Evolutionary conservation across 2,113 vertebrate genomes (phyloP).

Genomic region (Numida meleagris): DNA sequence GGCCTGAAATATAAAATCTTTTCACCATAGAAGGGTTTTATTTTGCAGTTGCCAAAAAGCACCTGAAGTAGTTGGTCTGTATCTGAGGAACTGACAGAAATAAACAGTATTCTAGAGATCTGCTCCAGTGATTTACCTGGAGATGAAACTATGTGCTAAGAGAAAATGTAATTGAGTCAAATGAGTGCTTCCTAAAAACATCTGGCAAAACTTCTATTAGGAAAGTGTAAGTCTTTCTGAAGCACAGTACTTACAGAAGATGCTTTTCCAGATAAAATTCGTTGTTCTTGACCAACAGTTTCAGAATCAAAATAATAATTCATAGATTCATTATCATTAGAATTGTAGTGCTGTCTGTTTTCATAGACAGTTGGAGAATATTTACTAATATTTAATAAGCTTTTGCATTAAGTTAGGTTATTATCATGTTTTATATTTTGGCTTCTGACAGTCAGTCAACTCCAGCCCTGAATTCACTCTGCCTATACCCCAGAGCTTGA

Average conservation of each 20-base stretch:
- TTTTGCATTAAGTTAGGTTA: neutral
- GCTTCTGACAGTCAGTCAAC: neutral
- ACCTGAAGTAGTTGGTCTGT: neutral
- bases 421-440: neutral
- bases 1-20: neutral
- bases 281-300: neutral
- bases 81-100: constrained; percentile 9
- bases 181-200: neutral
- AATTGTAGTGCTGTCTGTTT: neutral
- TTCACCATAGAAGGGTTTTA: neutral
- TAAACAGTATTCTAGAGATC: constrained; percentile 5
- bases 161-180: neutral
- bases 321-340: neutral
- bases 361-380: neutral
- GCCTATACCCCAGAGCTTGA: neutral
- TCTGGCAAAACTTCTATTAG: neutral
- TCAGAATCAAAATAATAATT: neutral
- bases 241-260: neutral
- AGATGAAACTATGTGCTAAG: neutral
- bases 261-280: neutral
- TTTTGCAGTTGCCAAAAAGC: constrained; percentile 22
- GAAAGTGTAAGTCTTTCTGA: neutral
- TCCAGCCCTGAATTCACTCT: neutral
- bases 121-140: neutral
- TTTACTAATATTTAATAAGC: neutral